Percentiles rank a stretch among this genome's conserved stretches.
These are phyloP conservation scores for Ptychochromis oligacanthus DNA, from an alignment of 2,113 vertebrate genomes.

Conservation along the genomic window DNA sequence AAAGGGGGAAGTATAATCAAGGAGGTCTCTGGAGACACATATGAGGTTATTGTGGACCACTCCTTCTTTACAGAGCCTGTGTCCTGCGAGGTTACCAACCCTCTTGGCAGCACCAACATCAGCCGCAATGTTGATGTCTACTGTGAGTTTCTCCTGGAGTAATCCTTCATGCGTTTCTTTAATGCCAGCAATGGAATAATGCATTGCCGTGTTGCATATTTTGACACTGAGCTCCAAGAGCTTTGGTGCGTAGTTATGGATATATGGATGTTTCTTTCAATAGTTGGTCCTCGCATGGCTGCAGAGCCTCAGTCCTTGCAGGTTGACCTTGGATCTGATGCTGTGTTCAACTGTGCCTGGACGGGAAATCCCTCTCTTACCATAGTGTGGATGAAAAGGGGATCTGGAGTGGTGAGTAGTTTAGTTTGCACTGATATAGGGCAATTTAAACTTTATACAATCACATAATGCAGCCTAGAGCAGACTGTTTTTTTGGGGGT, in stretches of 20 bases:
- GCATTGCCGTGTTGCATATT: slow-evolving; percentile 3
- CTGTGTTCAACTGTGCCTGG: slow-evolving; percentile 96
- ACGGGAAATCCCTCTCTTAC: slow-evolving; percentile 97
- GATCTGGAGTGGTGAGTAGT: slow-evolving; percentile 92
- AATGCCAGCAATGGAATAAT: neutral
- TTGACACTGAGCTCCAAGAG: slow-evolving; percentile 3
- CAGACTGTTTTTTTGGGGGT: neutral
- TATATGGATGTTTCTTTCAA: slow-evolving; percentile 1
- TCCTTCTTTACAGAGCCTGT: slow-evolving; percentile 95
- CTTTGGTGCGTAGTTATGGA: neutral
- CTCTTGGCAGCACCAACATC: slow-evolving; percentile 95
- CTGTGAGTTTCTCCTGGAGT: slow-evolving; percentile 83
- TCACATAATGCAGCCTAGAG: neutral
- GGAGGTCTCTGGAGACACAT: slow-evolving; percentile 91
- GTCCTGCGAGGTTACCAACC: slow-evolving; percentile 97
- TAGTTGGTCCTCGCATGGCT: slow-evolving; percentile 95
- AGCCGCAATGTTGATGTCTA: slow-evolving; percentile 97
- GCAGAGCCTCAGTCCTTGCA: slow-evolving; percentile 94
- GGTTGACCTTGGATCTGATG: slow-evolving; percentile 94
- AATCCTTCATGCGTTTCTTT: neutral
- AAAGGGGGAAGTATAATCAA: slow-evolving; percentile 94
- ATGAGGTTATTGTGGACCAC: slow-evolving; percentile 93
- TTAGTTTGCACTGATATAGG: neutral
- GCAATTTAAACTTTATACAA: neutral
- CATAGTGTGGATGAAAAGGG: slow-evolving; percentile 99